Base-by-base conservation (phyloP, 1,140 invertebrate genomes). In the Plectrocnemia conspersa region DNA sequence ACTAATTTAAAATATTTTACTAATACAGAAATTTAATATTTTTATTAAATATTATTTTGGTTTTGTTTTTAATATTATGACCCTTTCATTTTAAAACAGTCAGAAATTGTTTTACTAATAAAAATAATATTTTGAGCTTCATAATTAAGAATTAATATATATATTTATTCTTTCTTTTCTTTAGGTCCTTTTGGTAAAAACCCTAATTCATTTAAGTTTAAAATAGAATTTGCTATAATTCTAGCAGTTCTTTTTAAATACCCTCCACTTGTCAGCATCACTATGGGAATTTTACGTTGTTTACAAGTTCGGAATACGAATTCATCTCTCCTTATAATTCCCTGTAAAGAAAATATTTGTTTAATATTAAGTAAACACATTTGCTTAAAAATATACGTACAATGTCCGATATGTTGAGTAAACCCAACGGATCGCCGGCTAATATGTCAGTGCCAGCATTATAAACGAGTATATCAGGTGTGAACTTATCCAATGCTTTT, bases 381-480 rank as follows among this genome's bases (percentile, higher is more conserved):
- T 9, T 29, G 24, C 18, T 2, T 46, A 36, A 46, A 27, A 32
- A 42, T 32, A 19, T 48, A 19, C 23, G 7, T 79, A 81, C 81
- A 62, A 77, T 66, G 58, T 83, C 72, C 42, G 82, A 79, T 18
- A 94, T 78, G 1, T 75, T 74, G 36, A 91, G 66, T 29, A 74
- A 69, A 3, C 91, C 91, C 1, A 93, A 71, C 1, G 82, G 81
- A 73, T 94, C 91, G 0, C 84, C 83, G 25, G 81, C 75, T 21
- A 93, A 69, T 23, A 90, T 79, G 72, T 93, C 91, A 7, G 90
- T 93, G 4, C 91, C 91, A 27, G 91, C 91, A 73, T 93, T 93
- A 67, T 92, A 94, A 19, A 93, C 77, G 35, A 93, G 73, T 19
- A 93, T 72, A 68, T 93, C 82, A 0, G 91, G 86, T 41, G 70